Conservation (phyloP, 1,140 invertebrate genomes). For the Rhysida immarginata region DNA sequence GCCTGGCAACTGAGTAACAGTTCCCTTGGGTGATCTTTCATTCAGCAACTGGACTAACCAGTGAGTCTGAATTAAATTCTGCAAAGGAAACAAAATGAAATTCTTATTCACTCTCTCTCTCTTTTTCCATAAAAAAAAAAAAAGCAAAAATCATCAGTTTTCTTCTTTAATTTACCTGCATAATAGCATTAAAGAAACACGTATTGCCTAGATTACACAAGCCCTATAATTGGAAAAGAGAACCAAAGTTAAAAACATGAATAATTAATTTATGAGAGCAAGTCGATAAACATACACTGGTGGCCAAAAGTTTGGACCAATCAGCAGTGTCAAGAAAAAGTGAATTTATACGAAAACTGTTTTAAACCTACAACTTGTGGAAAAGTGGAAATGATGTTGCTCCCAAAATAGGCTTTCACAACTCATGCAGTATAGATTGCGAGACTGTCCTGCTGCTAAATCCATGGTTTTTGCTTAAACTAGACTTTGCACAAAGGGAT, state of each 20-base stretch:
- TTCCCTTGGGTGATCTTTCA: slow-evolving; percentile 38
- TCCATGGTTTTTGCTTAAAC: too few species aligned
- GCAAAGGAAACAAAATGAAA: slow-evolving; percentile 2
- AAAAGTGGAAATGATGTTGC: too few species aligned
- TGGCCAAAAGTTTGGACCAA: too few species aligned
- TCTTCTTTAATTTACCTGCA: slow-evolving; percentile 43
- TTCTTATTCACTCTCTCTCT: not conserved
- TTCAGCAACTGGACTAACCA: slow-evolving; percentile 55
- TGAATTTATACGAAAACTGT: too few species aligned
- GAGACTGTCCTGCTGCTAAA: too few species aligned
- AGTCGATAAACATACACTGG: too few species aligned
- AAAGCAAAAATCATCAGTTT: not conserved
- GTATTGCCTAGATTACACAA: slow-evolving; percentile 82
- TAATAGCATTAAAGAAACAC: slow-evolving; percentile 90
- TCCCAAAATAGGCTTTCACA: too few species aligned
- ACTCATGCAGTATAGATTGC: too few species aligned
- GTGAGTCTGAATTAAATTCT: slow-evolving; percentile 67
- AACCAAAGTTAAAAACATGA: slow-evolving; percentile 5
- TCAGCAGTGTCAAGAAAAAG: too few species aligned
- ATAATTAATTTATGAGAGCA: not conserved
- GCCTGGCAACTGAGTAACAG: not conserved
- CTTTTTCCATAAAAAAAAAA: slow-evolving; percentile 17
- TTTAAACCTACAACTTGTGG: too few species aligned
- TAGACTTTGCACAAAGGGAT: too few species aligned
- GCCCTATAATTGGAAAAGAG: slow-evolving; percentile 43